Percentiles rank a stretch among this genome's conserved stretches.
Conservation (phyloP, 2,888 invertebrate species). For the Eubasilissa splendida region DNA sequence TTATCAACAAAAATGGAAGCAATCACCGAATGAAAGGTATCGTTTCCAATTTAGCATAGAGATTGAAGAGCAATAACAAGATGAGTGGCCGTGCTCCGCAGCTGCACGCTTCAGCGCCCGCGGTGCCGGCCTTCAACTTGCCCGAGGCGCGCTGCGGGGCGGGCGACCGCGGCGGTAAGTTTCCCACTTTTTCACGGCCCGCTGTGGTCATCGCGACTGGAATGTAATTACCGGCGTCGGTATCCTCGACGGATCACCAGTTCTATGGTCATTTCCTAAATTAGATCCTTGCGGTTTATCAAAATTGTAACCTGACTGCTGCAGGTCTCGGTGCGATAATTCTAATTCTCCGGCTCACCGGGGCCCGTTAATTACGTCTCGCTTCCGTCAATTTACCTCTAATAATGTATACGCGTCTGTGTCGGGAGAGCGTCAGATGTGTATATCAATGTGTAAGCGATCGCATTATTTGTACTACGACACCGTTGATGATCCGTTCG, state of each 20-base stretch:
- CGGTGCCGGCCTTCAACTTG: slow-evolving; percentile 47
- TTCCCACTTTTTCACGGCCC: slow-evolving; percentile 29
- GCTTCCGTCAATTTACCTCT: too few species aligned
- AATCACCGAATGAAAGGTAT: too few species aligned
- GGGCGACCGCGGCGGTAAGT: slow-evolving; percentile 11
- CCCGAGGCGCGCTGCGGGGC: slow-evolving; percentile 28
- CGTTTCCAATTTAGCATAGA: too few species aligned
- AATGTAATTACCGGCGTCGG: slow-evolving; percentile 29
- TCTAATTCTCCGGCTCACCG: too few species aligned
- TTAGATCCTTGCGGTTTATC: slow-evolving; percentile 17
- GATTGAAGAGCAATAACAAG: background rate
- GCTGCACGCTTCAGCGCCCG: background rate
- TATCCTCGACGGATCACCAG: slow-evolving; percentile 29
- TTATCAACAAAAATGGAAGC: too few species aligned
- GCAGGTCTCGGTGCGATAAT: too few species aligned
- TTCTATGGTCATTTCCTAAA: background rate
- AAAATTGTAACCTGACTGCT: slow-evolving; percentile 1
- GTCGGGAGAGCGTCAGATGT: background rate
- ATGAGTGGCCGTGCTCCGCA: slow-evolving; percentile 20
- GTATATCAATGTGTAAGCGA: background rate
- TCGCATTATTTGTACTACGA: slow-evolving; percentile 25
- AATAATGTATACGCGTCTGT: too few species aligned
- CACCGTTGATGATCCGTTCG: slow-evolving; percentile 21
- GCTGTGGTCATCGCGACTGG: slow-evolving; percentile 31
- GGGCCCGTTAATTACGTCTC: too few species aligned